A percentile compares a stretch with the other conserved stretches of the same genome.
Evolutionary conservation across 1,140 invertebrate species (phyloP).

Genomic region (Drosophila tsacasi): DNA sequence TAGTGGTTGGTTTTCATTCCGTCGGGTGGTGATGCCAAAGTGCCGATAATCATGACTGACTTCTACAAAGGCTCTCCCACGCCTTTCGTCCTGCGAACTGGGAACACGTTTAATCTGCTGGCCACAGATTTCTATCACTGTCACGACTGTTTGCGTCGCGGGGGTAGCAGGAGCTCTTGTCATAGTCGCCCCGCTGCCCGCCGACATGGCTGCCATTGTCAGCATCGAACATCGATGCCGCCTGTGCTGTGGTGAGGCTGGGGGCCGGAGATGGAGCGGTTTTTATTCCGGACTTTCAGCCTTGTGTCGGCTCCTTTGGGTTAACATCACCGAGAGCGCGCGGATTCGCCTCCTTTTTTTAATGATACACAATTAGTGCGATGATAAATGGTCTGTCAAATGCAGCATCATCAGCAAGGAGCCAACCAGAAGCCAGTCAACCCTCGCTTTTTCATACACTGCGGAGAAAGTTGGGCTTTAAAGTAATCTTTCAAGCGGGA

Average conservation of each 20-base stretch:
- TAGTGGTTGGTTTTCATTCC: constrained; percentile 8
- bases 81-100: constrained; percentile 10
- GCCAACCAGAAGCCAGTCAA: constrained; percentile 17
- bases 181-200: constrained; percentile 8
- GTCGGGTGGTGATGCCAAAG: constrained; percentile 52
- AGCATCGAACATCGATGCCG: constrained; percentile 60
- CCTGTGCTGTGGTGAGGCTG: constrained; percentile 19
- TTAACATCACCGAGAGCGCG: constrained; percentile 65
- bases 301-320: constrained; percentile 54
- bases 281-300: constrained; percentile 22
- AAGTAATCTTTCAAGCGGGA: background rate
- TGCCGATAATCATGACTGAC: constrained; percentile 81
- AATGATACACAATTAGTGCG: constrained; percentile 85
- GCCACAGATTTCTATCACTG: constrained; percentile 82
- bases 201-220: constrained; percentile 59
- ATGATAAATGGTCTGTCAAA: constrained; percentile 85
- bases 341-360: constrained; percentile 60
- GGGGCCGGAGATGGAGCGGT: constrained; percentile 8
- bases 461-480: background rate
- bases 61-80: constrained; percentile 56
- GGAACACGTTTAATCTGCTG: constrained; percentile 80
- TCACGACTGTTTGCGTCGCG: constrained; percentile 64
- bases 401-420: constrained; percentile 68
- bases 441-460: background rate
- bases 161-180: constrained; percentile 27